Percentiles rank a stretch among this genome's conserved stretches.
These are phyloP conservation scores for Sebastes vulpes DNA, from an alignment of 2,797 vertebrate genomes.

Conservation along the genomic window DNA sequence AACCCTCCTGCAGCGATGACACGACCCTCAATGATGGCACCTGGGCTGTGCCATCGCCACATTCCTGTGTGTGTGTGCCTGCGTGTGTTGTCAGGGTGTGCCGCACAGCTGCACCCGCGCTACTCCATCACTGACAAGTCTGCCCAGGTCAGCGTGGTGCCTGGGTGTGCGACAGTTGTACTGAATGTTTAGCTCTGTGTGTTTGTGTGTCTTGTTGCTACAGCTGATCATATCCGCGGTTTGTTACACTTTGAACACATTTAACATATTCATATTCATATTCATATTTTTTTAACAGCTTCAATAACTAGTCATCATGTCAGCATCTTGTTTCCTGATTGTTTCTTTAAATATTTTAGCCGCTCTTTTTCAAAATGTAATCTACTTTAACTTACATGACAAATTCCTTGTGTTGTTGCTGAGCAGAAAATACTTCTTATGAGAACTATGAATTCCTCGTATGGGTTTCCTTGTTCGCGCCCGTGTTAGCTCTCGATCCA, in stretches of 20 bases:
- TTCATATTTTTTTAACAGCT: neutral
- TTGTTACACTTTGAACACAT: neutral
- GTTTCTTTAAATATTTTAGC: neutral
- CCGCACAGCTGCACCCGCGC: conserved; percentile 39
- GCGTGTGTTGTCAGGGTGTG: conserved; percentile 21
- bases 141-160: conserved; percentile 4
- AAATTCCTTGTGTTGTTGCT: neutral
- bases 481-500: neutral
- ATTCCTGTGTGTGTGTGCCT: conserved; percentile 7
- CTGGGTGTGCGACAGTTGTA: neutral
- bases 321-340: neutral
- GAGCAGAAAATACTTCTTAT: neutral
- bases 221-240: neutral
- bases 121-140: conserved; percentile 21
- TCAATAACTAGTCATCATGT: no score
- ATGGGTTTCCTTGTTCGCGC: neutral
- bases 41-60: conserved; percentile 16
- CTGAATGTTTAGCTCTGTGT: neutral
- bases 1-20: conserved; percentile 37
- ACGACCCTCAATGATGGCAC: conserved; percentile 28
- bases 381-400: neutral
- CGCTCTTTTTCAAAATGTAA: neutral
- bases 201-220: neutral
- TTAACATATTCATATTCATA: neutral
- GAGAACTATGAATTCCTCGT: neutral